Conservation (phyloP, 2,113 vertebrate species). For the Collichthys lucidus region DNA sequence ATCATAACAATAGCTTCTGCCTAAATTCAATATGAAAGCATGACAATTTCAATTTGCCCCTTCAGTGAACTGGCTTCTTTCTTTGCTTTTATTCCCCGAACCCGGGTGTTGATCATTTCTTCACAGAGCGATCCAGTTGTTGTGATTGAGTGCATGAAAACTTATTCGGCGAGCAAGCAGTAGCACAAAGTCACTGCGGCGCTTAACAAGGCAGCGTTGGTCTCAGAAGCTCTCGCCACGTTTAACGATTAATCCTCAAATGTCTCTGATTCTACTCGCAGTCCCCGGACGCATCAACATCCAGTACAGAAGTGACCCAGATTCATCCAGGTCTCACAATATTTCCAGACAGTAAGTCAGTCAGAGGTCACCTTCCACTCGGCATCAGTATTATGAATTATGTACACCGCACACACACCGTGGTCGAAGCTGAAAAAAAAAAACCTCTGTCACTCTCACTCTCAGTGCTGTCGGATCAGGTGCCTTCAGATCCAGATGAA, state of each 20-base stretch:
- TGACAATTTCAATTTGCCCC: too few relatives aligned
- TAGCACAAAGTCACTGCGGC: too few relatives aligned
- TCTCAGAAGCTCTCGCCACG: not conserved
- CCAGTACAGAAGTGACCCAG: not conserved
- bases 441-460: not conserved
- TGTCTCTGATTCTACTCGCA: slow-evolving; percentile 19
- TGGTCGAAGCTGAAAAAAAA: not conserved
- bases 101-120: too few relatives aligned
- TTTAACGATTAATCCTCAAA: not conserved
- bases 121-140: too few relatives aligned
- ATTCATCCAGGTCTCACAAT: slow-evolving; percentile 9
- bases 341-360: slow-evolving; percentile 62
- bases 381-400: not conserved
- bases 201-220: not conserved
- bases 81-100: too few relatives aligned
- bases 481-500: slow-evolving; percentile 71
- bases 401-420: not conserved
- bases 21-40: too few relatives aligned
- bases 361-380: not conserved
- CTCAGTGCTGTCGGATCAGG: slow-evolving; percentile 54
- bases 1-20: too few relatives aligned
- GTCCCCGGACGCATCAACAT: slow-evolving; percentile 41
- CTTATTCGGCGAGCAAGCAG: too few relatives aligned
- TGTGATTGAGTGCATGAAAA: too few relatives aligned
- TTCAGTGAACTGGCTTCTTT: too few relatives aligned